Base-by-base conservation (phyloP, 2,797 vertebrate species). In the Nasua narica region DNA sequence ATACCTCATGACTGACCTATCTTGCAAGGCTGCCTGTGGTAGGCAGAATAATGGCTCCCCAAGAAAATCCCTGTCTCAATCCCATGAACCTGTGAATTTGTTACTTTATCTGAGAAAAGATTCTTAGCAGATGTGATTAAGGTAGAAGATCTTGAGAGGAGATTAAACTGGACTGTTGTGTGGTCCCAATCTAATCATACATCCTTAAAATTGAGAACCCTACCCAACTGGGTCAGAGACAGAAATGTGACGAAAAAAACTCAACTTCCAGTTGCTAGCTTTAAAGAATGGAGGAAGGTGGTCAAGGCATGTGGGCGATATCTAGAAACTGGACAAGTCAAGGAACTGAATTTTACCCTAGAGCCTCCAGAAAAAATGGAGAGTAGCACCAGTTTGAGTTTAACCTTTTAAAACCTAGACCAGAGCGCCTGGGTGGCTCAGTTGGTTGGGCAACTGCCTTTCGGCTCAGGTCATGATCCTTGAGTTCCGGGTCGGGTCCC, bases 51-150 rank as follows among this genome's bases (percentile, higher is more conserved):
- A 76, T 46, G 8, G 11, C 11, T 83, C 29, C 11, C 16, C 48
- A 77, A 48, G 40, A 9, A 35, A n/a, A 65, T 32, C 13, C 9
- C n/a, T 35, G 0, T 29, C n/a, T 29, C 89, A 32, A 37, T 76
- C 62, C 3, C 50, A 69, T 62, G 7, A 88, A 29, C 1, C 23
- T 83, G 2, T 76, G 15, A 43, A 27, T 94, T 29, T 85, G 2
- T 46, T 70, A 52, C 13, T 16, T 54, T 89, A 54, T 78, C 11
- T 82, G 37, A 16, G 4, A 81, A 85, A 94, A 52, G 2, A 29
- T 32, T 52, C 10, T n/a, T 92, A 72, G 40, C 15, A 50, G 29
- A 54, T 78, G 12, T 78, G 40, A 92, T 76, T 43, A 91, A 91
- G 35, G 27, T 70, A 37, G 85, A 88, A 92, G 35, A 48, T 18